These are phyloP conservation scores for Tetragonula clypearis DNA, from an alignment of 1,140 invertebrate species.

Conservation along the genomic window DNA sequence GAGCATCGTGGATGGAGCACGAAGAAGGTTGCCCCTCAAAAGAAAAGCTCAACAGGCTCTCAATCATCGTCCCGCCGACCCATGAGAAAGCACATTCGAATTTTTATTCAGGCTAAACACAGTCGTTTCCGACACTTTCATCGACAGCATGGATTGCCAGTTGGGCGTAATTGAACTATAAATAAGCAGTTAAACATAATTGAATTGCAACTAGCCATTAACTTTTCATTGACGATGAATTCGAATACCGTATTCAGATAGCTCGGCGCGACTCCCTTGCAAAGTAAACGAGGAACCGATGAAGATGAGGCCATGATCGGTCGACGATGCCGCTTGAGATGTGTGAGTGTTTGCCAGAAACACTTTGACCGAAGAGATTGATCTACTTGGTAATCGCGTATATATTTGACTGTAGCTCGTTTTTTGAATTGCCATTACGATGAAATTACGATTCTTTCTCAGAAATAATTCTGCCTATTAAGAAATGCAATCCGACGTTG, in stretches of 20 bases:
- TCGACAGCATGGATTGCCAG: background rate
- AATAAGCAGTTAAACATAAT: conserved; percentile 11
- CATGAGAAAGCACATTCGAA: conserved; percentile 2
- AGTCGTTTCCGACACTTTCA: background rate
- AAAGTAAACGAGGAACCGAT: background rate
- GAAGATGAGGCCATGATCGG: background rate
- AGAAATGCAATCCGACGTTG: too few species aligned
- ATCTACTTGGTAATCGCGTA: background rate
- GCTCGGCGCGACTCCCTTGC: background rate
- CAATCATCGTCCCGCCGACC: conserved; percentile 9
- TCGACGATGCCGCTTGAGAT: background rate
- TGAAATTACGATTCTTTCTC: too few species aligned
- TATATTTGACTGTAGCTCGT: background rate
- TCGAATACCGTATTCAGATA: conserved; percentile 4
- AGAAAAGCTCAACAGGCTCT: background rate
- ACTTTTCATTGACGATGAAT: conserved; percentile 9
- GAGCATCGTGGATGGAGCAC: background rate
- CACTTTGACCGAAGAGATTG: background rate
- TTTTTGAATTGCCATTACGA: too few species aligned
- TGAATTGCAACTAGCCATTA: conserved; percentile 11
- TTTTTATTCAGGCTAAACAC: background rate
- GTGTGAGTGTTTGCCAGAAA: background rate
- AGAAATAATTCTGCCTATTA: too few species aligned
- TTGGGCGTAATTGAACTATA: conserved; percentile 6
- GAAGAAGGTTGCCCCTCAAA: background rate